These are phyloP conservation scores for Elysia chlorotica DNA, from an alignment of 1,140 invertebrate genomes.

Conservation along the genomic window DNA sequence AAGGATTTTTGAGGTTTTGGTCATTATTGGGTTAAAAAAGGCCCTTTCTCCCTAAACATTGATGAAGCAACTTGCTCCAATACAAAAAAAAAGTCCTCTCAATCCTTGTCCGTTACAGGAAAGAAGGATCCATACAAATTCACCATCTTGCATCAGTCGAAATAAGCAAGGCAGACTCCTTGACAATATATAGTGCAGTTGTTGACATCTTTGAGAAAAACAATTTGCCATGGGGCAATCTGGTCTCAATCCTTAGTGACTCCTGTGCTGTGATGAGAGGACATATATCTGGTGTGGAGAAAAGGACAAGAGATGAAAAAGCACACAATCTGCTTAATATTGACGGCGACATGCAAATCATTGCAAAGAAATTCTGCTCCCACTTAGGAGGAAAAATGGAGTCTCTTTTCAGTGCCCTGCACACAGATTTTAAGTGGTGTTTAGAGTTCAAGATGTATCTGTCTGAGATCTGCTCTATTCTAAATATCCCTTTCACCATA, in stretches of 20 bases:
- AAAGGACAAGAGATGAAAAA: conserved; percentile 23
- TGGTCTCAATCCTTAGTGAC: conserved; percentile 42
- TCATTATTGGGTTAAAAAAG: too few species aligned
- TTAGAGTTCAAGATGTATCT: conserved; percentile 29
- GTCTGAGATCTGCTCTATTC: conserved; percentile 33
- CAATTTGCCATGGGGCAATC: conserved; percentile 36
- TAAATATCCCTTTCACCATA: conserved; percentile 31
- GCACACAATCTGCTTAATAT: conserved; percentile 41
- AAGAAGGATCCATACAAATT: too few species aligned
- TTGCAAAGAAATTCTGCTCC: conserved; percentile 36
- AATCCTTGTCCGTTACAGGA: too few species aligned
- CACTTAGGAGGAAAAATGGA: conserved; percentile 37
- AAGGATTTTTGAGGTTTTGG: too few species aligned
- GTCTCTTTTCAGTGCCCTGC: conserved; percentile 28
- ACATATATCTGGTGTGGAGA: conserved; percentile 38
- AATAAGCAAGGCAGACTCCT: not conserved
- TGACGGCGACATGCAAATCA: conserved; percentile 44
- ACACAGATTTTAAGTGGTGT: conserved; percentile 45
- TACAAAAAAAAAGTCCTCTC: too few species aligned
- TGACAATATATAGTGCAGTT: not conserved
- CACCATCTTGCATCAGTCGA: too few species aligned
- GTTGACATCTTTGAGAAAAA: conserved; percentile 15
- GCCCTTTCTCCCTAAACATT: too few species aligned
- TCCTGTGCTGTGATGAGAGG: conserved; percentile 48
- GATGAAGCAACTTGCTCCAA: too few species aligned